Evolutionary conservation across 1,140 invertebrate genomes (phyloP).

Genomic region (Plutomurus gul): DNA sequence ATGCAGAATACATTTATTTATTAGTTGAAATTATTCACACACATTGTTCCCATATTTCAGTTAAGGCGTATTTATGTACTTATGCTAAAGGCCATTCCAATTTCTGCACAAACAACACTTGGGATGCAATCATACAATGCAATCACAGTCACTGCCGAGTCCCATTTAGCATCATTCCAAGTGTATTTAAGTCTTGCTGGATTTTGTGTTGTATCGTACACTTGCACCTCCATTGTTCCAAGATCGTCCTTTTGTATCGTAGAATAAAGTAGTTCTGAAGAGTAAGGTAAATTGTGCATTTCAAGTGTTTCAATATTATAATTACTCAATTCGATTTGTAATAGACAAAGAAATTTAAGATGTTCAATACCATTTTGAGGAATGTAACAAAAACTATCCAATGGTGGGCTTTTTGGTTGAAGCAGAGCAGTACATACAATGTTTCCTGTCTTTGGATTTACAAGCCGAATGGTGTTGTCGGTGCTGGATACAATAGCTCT

Average conservation of each 20-base stretch:
- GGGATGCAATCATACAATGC: slow-evolving; percentile 44
- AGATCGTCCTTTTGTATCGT: neutral
- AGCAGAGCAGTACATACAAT: slow-evolving; percentile 37
- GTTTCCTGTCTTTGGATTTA: slow-evolving; percentile 46
- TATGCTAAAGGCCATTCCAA: slow-evolving; percentile 34
- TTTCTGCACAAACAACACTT: slow-evolving; percentile 36
- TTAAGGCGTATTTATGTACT: neutral
- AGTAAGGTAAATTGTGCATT: too few relatives aligned
- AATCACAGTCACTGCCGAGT: slow-evolving; percentile 36
- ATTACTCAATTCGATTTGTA: too few relatives aligned
- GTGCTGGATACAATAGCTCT: neutral
- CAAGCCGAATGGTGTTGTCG: slow-evolving; percentile 46
- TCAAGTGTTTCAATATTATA: too few relatives aligned
- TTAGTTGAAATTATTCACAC: neutral
- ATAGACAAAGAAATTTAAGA: too few relatives aligned
- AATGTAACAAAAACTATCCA: slow-evolving; percentile 19
- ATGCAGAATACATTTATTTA: neutral
- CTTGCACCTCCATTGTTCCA: slow-evolving; percentile 31
- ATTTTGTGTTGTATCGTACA: slow-evolving; percentile 40
- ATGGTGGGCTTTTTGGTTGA: neutral
- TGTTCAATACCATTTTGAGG: slow-evolving; percentile 28
- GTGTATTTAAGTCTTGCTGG: slow-evolving; percentile 35
- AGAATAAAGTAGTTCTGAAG: neutral
- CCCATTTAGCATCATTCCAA: slow-evolving; percentile 44
- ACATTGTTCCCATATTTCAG: neutral